Conservation (phyloP, 2,113 vertebrate genomes). For the Pungitius pungitius region DNA sequence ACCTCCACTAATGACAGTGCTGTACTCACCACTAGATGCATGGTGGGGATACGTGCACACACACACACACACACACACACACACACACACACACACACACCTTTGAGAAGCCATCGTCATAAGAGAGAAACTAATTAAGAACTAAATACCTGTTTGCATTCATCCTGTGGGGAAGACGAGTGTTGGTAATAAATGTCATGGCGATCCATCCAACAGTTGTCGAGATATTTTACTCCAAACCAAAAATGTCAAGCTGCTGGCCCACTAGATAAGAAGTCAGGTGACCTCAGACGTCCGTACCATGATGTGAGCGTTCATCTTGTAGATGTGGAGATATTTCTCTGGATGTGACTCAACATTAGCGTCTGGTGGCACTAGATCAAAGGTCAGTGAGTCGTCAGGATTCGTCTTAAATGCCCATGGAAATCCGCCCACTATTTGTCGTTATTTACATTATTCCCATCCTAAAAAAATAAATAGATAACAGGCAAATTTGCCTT, state of each 20-base stretch:
- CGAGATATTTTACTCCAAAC: background rate
- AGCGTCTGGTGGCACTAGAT: background rate
- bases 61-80: no score
- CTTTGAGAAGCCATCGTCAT: background rate
- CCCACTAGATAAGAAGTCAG: background rate
- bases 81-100: slow-evolving; percentile 14
- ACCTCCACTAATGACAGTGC: slow-evolving; percentile 48
- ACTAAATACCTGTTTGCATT: background rate
- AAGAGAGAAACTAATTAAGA: slow-evolving; percentile 16
- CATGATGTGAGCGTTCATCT: background rate
- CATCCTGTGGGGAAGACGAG: background rate
- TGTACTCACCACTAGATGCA: slow-evolving; percentile 22
- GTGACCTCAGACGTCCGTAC: background rate
- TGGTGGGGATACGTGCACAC: slow-evolving; percentile 7
- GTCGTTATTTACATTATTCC: background rate
- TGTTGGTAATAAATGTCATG: background rate
- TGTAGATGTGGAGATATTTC: background rate
- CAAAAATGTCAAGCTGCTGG: background rate
- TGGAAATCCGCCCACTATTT: background rate
- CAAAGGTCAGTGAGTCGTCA: background rate
- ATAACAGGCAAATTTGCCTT: no score
- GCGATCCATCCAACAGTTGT: background rate
- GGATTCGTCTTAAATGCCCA: background rate
- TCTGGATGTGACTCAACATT: background rate
- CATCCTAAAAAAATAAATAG: background rate